Conservation (phyloP, 2,797 vertebrate species). For the Aeoliscus strigatus region DNA sequence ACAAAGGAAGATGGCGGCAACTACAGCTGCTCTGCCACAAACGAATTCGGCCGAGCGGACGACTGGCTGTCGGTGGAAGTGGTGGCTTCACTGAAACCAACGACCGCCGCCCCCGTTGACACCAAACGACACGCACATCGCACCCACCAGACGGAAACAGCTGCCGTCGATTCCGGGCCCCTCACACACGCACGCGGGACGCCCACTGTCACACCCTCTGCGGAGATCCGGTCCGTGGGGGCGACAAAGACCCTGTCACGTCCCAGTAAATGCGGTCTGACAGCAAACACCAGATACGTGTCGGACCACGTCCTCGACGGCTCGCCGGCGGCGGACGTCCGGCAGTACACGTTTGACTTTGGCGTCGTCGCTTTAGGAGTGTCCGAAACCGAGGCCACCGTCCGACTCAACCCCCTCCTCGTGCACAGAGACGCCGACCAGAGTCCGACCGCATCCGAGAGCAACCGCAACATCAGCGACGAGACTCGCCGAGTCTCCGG, state of each 20-base stretch:
- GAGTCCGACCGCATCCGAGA: constrained; percentile 27
- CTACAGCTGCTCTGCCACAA: constrained; percentile 87
- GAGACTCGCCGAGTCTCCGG: constrained; percentile 42
- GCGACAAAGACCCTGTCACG: constrained; percentile 18
- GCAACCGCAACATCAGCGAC: constrained; percentile 35
- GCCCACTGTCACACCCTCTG: constrained; percentile 32
- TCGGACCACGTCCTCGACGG: constrained; percentile 86
- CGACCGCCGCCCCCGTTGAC: constrained; percentile 31
- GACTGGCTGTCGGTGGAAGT: constrained; percentile 73
- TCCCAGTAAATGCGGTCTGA: constrained; percentile 77
- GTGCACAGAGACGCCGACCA: constrained; percentile 45
- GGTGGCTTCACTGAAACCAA: constrained; percentile 67
- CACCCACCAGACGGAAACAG: constrained; percentile 24
- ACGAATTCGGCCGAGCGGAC: constrained; percentile 81
- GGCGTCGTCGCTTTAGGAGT: constrained; percentile 90
- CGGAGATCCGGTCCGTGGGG: constrained; percentile 22
- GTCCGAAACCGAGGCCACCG: constrained; percentile 86
- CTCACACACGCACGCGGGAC: constrained; percentile 29
- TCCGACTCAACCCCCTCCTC: constrained; percentile 84
- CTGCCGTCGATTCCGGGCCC: constrained; percentile 8
- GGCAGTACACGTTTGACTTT: constrained; percentile 87
- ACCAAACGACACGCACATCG: constrained; percentile 38
- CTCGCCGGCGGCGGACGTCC: constrained; percentile 81
- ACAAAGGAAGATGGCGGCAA: constrained; percentile 82
- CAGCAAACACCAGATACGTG: constrained; percentile 73